These are phyloP conservation scores for Cyclophora albipunctata DNA, from an alignment of 2,888 invertebrate genomes.

Conservation along the genomic window DNA sequence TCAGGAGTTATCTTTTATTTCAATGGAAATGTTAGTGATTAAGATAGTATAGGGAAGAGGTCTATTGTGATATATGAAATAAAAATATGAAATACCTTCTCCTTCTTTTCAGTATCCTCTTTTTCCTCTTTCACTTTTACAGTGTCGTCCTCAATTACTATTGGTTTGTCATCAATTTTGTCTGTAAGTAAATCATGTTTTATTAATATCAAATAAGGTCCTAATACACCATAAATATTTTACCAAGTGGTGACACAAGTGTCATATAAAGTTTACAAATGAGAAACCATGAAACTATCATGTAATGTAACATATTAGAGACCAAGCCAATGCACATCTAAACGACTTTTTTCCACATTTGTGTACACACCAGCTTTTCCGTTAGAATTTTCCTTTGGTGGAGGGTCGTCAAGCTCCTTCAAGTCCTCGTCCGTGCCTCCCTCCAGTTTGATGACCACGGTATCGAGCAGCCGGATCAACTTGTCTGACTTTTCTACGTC, in stretches of 20 bases:
- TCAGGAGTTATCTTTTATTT: no score
- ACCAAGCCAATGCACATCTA: no score
- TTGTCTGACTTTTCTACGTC: slow-evolving; percentile 90
- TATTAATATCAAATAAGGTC: no score
- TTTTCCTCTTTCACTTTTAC: slow-evolving; percentile 65
- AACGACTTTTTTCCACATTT: no score
- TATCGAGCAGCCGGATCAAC: slow-evolving; percentile 91
- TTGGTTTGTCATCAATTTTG: slow-evolving; percentile 56
- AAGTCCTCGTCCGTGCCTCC: slow-evolving; percentile 94
- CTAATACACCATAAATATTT: no score
- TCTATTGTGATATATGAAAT: no score
- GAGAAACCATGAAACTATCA: no score
- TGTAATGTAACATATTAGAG: no score
- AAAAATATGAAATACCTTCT: slow-evolving; percentile 43
- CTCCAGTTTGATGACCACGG: slow-evolving; percentile 97
- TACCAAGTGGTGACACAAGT: no score
- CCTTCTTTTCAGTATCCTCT: slow-evolving; percentile 45
- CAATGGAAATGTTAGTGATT: no score
- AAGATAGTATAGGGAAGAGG: no score
- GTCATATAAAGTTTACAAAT: no score
- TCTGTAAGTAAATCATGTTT: slow-evolving; percentile 51
- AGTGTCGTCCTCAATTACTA: slow-evolving; percentile 61
- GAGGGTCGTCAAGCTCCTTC: slow-evolving; percentile 85
- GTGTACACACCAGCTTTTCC: slow-evolving; percentile 44
- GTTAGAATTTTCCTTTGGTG: slow-evolving; percentile 36